Conservation (phyloP, 2,113 vertebrate genomes). For the Globicephala melas region DNA sequence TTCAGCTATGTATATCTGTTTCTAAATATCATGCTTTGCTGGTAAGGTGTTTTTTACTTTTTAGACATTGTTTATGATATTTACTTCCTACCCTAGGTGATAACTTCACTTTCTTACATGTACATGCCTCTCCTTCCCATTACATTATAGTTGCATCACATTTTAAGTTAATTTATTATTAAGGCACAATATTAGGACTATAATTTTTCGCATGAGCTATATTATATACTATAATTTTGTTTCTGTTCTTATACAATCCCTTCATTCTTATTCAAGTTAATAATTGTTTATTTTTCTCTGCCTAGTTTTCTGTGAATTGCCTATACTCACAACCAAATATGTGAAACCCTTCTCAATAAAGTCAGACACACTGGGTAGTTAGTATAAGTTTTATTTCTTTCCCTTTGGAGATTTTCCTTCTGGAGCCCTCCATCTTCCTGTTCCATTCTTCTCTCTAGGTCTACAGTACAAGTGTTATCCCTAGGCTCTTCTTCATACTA, state of each 20-base stretch:
- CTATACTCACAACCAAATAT: not conserved
- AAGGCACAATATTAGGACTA: not conserved
- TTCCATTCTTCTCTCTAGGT: not conserved
- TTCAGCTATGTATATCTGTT: not conserved
- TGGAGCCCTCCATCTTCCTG: not conserved
- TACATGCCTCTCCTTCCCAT: not conserved
- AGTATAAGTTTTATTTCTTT: not conserved
- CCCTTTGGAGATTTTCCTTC: not conserved
- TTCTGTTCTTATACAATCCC: not conserved
- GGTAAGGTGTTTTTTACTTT: not conserved
- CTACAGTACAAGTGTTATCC: not conserved
- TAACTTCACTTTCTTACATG: not conserved
- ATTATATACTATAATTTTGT: not conserved
- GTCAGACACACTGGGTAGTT: not conserved
- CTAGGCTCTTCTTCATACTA: not conserved
- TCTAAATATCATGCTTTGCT: not conserved
- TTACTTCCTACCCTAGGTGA: not conserved
- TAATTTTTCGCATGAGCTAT: not conserved
- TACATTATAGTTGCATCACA: not conserved
- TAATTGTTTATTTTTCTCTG: not conserved
- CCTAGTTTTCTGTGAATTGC: not conserved
- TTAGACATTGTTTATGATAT: not conserved
- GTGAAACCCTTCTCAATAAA: not conserved
- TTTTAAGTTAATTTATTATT: constrained; percentile 30
- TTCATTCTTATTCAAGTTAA: not conserved